Evolutionary conservation across 2,113 vertebrate genomes (phyloP), one percentile per base, ranked within the genome.

Genomic region (Grallaria varia): DNA sequence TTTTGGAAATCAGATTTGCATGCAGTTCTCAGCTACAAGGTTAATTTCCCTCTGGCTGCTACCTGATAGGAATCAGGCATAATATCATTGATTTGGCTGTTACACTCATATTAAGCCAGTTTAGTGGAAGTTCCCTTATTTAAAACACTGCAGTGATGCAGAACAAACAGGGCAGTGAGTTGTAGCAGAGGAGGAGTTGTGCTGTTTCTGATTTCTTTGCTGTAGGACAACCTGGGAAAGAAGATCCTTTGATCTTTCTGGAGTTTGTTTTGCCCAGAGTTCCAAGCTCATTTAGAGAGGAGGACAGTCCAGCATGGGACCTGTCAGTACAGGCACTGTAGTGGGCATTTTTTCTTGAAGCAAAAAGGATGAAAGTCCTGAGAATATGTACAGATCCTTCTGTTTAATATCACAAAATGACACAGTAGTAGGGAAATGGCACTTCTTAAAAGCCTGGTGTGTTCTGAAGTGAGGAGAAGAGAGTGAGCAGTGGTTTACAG

Each of bases 51-150:
- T 82, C 64, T 79, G 69, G 84, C 62, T 84, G 30, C 60, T 81
- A 72, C 87, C 84, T 72, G 87, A 62, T 82, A 89, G 68, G 76
- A 96, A 79, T 87, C 62, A 89, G 66, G 47, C 85, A 87, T 90
- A 72, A 75, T 92, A 63, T 40, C 2, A 94, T 91, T 87, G 77
- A 87, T 95, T 95, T 87, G 75, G 53, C 37, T 44, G 35, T 60
- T 96, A 39, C 24, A 39, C 25, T 78, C 30, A 8, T 52, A 71
- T 71, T 78, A 93, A 89, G 20, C 28, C 64, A n/a, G 47, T 19
- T 84, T 87, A 59, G 80, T 68, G 60, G 31, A 59, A 56, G 66
- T 64, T 94, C 52, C 49, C 40, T 84, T 87, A 42, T 76, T 92
- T 84, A 67, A 50, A 64, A 52, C 27, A 12, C 27, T 0, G 1